A percentile compares a stretch with the other conserved stretches of the same genome.
phyloP scores from a whole-genome alignment of 2,797 vertebrate species.

The Gephyroberyx darwinii region DNA sequence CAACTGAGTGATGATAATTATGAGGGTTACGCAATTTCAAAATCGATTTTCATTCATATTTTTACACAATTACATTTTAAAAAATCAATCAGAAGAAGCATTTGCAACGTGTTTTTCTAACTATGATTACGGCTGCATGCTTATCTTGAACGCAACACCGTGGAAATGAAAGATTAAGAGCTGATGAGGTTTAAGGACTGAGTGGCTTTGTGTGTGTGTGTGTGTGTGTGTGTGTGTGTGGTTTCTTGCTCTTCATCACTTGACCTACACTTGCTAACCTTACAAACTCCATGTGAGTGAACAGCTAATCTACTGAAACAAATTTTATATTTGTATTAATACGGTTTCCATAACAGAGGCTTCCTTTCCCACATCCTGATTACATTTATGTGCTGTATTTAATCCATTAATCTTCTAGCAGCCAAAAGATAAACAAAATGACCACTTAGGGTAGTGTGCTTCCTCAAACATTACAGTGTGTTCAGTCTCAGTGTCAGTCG shows the following conservation, averaged over 20 bases:
- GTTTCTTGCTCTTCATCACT: background rate
- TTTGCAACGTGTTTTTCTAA: too few relatives aligned
- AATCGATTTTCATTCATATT: too few relatives aligned
- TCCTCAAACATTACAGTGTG: too few relatives aligned
- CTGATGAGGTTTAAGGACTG: background rate
- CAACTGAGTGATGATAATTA: background rate
- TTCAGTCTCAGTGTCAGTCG: too few relatives aligned
- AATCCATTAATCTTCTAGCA: too few relatives aligned
- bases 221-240: background rate
- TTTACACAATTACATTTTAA: too few relatives aligned
- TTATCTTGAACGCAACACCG: background rate
- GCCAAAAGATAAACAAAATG: background rate
- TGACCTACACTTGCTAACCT: background rate
- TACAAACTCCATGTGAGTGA: background rate
- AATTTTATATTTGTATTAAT: too few relatives aligned
- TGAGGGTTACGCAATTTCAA: too few relatives aligned
- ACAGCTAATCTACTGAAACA: background rate
- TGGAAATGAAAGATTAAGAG: background rate
- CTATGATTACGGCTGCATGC: background rate
- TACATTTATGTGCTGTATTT: background rate
- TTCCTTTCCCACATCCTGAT: background rate
- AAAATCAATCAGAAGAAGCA: too few relatives aligned
- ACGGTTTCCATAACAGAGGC: too few relatives aligned
- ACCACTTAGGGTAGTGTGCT: background rate
- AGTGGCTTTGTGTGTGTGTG: background rate